phyloP scores from a whole-genome alignment of 1,140 invertebrate genomes.

The Anastrepha ludens region DNA sequence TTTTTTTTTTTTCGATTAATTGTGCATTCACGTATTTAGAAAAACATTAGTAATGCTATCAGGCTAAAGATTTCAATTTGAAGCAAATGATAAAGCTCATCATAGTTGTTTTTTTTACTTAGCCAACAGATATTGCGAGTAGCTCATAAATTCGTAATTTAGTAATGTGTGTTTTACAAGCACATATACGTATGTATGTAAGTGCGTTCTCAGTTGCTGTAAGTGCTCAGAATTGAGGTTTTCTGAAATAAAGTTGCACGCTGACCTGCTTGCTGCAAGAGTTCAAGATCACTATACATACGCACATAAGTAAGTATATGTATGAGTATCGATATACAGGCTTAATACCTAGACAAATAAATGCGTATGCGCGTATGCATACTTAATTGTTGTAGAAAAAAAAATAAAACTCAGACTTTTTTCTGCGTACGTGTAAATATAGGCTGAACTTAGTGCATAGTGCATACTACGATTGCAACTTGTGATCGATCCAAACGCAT shows the following conservation, averaged over 20 bases:
- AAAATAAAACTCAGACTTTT: too few relatives aligned
- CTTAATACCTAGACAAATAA: too few relatives aligned
- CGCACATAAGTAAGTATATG: too few relatives aligned
- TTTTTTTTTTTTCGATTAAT: constrained; percentile 31
- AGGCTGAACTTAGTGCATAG: too few relatives aligned
- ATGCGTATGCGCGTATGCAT: too few relatives aligned
- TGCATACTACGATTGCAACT: too few relatives aligned
- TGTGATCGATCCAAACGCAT: too few relatives aligned
- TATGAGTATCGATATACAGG: too few relatives aligned
- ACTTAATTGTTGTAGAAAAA: too few relatives aligned
- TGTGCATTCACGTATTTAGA: background rate
- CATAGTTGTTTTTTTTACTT: background rate
- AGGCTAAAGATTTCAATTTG: background rate
- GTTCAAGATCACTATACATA: constrained; percentile 29
- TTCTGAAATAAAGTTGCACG: background rate
- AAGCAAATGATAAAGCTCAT: background rate
- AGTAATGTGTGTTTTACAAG: constrained; percentile 4
- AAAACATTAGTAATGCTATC: background rate
- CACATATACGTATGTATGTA: background rate
- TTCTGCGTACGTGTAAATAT: too few relatives aligned
- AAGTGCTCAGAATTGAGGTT: background rate
- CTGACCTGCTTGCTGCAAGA: constrained; percentile 36
- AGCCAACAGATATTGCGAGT: background rate
- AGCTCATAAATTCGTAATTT: background rate
- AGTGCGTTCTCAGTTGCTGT: background rate